Percentiles rank a stretch among this genome's conserved stretches.
Conservation (phyloP, 2,113 vertebrate species). For the Drymodes brunneopygia region DNA sequence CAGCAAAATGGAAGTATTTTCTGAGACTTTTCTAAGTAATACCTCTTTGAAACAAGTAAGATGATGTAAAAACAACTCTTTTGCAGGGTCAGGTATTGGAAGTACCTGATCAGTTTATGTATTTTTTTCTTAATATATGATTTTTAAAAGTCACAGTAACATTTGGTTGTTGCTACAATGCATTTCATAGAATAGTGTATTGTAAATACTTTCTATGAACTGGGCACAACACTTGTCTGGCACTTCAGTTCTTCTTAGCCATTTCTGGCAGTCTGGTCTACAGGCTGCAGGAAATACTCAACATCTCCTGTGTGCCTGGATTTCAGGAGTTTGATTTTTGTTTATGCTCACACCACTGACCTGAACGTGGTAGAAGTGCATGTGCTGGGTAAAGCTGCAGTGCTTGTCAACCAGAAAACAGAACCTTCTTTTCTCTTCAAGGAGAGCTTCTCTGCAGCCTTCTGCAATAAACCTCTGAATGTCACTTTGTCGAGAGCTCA, state of each 20-base stretch:
- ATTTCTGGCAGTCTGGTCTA: background rate
- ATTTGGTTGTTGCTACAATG: background rate
- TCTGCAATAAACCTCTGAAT: conserved; percentile 94
- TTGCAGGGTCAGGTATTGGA: background rate
- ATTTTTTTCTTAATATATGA: background rate
- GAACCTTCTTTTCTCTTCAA: conserved; percentile 94
- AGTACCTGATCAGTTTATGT: background rate
- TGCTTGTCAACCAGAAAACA: conserved; percentile 98
- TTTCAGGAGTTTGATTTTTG: background rate
- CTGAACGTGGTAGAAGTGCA: conserved; percentile 83
- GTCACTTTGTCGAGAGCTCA: conserved; percentile 87
- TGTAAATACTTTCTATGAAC: background rate
- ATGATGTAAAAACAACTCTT: background rate
- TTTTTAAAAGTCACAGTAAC: background rate
- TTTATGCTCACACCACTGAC: conserved; percentile 48
- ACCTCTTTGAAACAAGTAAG: background rate
- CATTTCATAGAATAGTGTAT: background rate
- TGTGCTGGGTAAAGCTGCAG: conserved; percentile 85
- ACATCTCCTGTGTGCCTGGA: background rate
- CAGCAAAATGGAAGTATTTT: background rate
- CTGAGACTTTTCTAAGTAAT: background rate
- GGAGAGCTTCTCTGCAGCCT: conserved; percentile 89
- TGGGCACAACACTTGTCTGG: background rate
- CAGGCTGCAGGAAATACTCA: background rate
- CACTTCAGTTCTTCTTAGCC: background rate